Base-by-base conservation (phyloP, 2,888 invertebrate species). In the Eilema caniola region DNA sequence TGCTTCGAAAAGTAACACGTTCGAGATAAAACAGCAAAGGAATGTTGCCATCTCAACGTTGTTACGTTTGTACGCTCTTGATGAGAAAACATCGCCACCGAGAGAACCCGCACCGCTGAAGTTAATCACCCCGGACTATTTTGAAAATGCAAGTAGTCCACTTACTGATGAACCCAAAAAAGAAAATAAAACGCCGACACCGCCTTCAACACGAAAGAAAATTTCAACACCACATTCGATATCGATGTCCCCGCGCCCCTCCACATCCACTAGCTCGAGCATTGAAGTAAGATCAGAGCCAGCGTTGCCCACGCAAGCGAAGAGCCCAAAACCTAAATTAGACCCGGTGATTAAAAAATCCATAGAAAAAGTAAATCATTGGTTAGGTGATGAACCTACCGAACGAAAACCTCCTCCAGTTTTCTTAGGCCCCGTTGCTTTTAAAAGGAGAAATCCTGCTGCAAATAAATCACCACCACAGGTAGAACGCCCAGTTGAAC, bases 1-100 rank as follows among this genome's bases (percentile, higher is more conserved):
- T 3, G 81, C 85, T 0, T 73, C 86, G 0, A 85, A 87, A 41
- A 72, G 79, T 0, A 81, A 85, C 47, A 82, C 86, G 23, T 78
- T 83, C 11, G 82, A 84, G 72, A 65, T 76, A 0, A 89, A 87
- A 66, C 85, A 80, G 16, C 85, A 88, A 65, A 88, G 86, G 56
- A 92, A 93, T 71, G 83, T 89, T 0, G 94, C 93, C 0, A 92
- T 93, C 2, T 87, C 89, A 1, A 82, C 89, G 12, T 77, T 94
- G 2, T 71, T 93, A 5, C 89, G 85, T 62, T 76, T 93, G 1
- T 82, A 88, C 69, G 80, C 89, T 1, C n/a, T 76, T 1, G 71
- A 75, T 3, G 72, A 74, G 12, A 67, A 69, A 66, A 37, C 5
- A 59, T 57, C 59, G 24, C n/a, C 60, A 0, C 4, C 20, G 14